A percentile compares a stretch with the other conserved stretches of the same genome.
These are phyloP conservation scores for Parascotia fuliginaria DNA, from an alignment of 2,888 invertebrate genomes.

Conservation along the genomic window DNA sequence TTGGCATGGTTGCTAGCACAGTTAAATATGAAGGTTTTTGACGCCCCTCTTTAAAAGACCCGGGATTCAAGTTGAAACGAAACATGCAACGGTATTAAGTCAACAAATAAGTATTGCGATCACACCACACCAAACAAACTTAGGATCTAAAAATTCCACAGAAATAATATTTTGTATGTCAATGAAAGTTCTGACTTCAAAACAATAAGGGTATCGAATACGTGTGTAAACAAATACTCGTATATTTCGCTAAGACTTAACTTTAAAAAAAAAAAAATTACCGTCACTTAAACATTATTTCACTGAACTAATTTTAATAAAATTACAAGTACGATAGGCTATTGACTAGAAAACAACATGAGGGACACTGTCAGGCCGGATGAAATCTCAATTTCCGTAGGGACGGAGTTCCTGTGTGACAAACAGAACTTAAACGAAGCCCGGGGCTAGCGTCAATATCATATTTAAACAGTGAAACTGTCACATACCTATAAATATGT, in stretches of 20 bases:
- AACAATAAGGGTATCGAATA: too few species aligned
- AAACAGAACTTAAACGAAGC: background rate
- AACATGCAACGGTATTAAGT: too few species aligned
- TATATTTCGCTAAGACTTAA: background rate
- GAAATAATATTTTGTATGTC: too few species aligned
- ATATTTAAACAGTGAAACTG: background rate
- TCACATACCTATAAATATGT: background rate
- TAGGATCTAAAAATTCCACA: too few species aligned
- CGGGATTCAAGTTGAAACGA: too few species aligned
- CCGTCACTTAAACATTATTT: background rate
- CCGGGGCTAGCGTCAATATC: background rate
- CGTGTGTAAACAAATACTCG: too few species aligned
- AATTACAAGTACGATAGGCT: background rate
- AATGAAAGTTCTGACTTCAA: too few species aligned
- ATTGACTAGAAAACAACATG: constrained; percentile 7
- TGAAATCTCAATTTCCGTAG: constrained; percentile 17
- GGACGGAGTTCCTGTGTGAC: constrained; percentile 1
- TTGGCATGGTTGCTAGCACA: too few species aligned
- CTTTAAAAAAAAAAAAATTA: background rate
- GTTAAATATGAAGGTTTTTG: too few species aligned
- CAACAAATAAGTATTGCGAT: too few species aligned
- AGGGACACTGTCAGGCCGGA: constrained; percentile 11
- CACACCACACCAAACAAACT: too few species aligned
- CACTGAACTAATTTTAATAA: constrained; percentile 1
- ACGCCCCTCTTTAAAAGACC: too few species aligned